A percentile compares a stretch with the other conserved stretches of the same genome.
phyloP scores from a whole-genome alignment of 2,113 vertebrate species.

The Edolisoma coerulescens region DNA sequence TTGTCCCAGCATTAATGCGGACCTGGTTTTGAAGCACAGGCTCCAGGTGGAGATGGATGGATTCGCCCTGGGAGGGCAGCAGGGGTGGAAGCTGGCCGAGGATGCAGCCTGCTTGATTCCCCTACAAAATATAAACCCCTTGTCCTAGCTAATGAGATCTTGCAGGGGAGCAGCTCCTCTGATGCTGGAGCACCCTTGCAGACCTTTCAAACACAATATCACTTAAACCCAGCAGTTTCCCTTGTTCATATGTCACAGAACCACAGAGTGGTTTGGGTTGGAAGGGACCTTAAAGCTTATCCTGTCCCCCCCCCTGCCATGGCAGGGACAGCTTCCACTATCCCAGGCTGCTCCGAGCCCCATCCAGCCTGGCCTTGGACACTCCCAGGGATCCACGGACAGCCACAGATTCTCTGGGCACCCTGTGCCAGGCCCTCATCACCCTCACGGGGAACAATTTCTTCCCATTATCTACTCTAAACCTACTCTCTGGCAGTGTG shows the following conservation, averaged over 20 bases:
- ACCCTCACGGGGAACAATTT: neutral
- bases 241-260: rapidly evolving
- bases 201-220: neutral
- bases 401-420: neutral
- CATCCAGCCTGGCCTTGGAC: rapidly evolving
- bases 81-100: neutral
- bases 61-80: rapidly evolving
- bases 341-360: neutral
- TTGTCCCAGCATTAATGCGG: rapidly evolving
- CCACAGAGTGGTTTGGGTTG: neutral
- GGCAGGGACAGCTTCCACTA: neutral
- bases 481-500: too few relatives aligned
- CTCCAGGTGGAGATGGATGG: neutral
- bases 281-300: neutral
- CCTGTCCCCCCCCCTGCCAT: rapidly evolving
- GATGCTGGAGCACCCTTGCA: neutral
- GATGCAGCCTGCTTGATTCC: neutral
- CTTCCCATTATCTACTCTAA: too few relatives aligned
- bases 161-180: neutral
- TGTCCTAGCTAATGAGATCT: neutral
- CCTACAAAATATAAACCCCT: neutral
- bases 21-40: rapidly evolving
- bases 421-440: neutral
- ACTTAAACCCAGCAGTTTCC: too few relatives aligned
- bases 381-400: neutral